phyloP scores from a whole-genome alignment of 2,113 vertebrate species.

The Oryzias curvinotus region DNA sequence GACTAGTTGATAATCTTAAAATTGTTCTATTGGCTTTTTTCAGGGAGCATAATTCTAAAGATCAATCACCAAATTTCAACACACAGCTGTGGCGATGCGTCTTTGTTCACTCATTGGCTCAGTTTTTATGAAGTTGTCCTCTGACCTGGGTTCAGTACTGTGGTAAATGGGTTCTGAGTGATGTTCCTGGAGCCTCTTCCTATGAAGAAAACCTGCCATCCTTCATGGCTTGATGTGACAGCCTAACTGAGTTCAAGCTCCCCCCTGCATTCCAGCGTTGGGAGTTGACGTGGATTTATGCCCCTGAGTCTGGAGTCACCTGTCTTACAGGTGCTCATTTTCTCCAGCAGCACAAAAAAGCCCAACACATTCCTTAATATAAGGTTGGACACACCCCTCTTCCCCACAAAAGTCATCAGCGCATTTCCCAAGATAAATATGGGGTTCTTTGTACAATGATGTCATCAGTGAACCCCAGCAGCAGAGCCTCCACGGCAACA shows the following conservation, averaged over 20 bases:
- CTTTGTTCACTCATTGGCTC: conserved; percentile 17
- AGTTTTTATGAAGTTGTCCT: conserved; percentile 23
- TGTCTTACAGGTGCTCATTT: conserved; percentile 60
- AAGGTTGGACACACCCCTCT: conserved; percentile 43
- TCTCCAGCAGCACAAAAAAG: conserved; percentile 40
- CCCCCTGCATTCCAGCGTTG: conserved; percentile 38
- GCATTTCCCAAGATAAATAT: conserved; percentile 13
- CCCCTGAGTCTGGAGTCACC: conserved; percentile 56
- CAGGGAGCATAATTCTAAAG: background rate
- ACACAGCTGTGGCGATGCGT: conserved; percentile 7
- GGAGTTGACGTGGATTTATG: conserved; percentile 51
- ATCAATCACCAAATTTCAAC: conserved; percentile 18
- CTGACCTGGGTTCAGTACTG: conserved; percentile 44
- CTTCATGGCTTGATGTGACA: conserved; percentile 32
- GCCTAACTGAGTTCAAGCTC: conserved; percentile 27
- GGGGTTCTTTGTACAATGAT: background rate
- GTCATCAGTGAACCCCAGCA: background rate
- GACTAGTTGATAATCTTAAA: conserved; percentile 11
- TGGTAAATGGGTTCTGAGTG: conserved; percentile 36
- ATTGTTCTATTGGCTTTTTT: conserved; percentile 1
- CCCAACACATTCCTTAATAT: conserved; percentile 53
- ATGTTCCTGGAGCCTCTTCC: conserved; percentile 20
- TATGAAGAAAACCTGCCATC: conserved; percentile 11
- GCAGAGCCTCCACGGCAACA: background rate
- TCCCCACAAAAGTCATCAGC: conserved; percentile 18